These are phyloP conservation scores for Pyrgilauda ruficollis DNA, from an alignment of 2,113 vertebrate species.

Conservation along the genomic window DNA sequence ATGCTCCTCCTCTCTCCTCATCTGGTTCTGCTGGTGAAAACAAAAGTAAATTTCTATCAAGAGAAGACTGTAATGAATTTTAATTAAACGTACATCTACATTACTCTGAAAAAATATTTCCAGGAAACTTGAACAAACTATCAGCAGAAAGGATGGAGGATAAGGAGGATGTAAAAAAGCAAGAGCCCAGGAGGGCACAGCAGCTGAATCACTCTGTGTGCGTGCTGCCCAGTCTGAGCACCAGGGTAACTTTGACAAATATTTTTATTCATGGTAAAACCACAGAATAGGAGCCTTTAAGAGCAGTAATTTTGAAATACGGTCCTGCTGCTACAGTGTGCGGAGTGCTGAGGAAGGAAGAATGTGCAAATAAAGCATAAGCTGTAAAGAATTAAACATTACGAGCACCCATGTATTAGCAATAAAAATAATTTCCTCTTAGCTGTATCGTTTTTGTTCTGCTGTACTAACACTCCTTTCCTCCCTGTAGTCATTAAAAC, in stretches of 20 bases:
- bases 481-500: slow-evolving; percentile 21
- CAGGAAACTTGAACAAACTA: background rate
- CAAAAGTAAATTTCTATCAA: background rate
- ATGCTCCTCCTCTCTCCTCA: background rate
- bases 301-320: slow-evolving; percentile 11
- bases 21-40: background rate
- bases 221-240: background rate
- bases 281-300: background rate
- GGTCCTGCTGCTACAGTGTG: background rate
- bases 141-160: background rate
- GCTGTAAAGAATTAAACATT: slow-evolving; percentile 51
- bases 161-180: background rate
- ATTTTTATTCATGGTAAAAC: background rate
- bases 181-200: background rate
- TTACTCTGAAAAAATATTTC: background rate
- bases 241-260: background rate
- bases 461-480: background rate
- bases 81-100: accelerated
- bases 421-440: slow-evolving; percentile 62
- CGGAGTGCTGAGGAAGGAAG: background rate
- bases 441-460: background rate
- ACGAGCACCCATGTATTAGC: slow-evolving; percentile 38
- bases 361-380: slow-evolving; percentile 47
- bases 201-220: background rate
- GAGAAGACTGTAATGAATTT: background rate